Evolutionary conservation across 1,140 invertebrate genomes (phyloP).

Genomic region (Bacillus rossius): DNA sequence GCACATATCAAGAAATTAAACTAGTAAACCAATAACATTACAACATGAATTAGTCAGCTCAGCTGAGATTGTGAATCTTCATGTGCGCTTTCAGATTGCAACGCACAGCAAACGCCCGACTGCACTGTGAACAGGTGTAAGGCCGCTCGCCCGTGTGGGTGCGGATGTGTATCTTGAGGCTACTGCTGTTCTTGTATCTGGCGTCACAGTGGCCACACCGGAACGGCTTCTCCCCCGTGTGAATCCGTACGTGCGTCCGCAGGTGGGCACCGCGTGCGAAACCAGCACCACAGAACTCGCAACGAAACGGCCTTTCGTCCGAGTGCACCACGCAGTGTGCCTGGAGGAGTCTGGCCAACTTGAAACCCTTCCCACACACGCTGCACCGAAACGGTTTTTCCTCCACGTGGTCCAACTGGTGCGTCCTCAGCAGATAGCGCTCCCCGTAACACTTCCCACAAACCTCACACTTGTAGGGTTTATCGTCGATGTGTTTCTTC

Average conservation of each 20-base stretch:
- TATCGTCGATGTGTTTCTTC: neutral
- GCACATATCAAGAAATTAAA: too few relatives aligned
- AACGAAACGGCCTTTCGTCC: conserved; percentile 40
- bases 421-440: neutral
- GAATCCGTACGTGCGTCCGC: conserved; percentile 75
- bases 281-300: conserved; percentile 58
- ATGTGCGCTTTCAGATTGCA: conserved; percentile 19
- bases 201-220: conserved; percentile 58
- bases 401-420: neutral
- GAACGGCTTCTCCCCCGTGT: conserved; percentile 56
- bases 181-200: conserved; percentile 57
- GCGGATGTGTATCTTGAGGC: conserved; percentile 48
- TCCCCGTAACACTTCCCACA: neutral
- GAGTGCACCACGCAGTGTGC: neutral
- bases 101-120: conserved; percentile 16
- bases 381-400: conserved; percentile 2
- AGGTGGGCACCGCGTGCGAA: conserved; percentile 75
- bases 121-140: conserved; percentile 18
- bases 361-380: conserved; percentile 4
- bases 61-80: too few relatives aligned
- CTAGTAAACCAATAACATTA: too few relatives aligned
- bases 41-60: too few relatives aligned
- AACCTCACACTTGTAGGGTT: neutral
- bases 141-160: conserved; percentile 19
- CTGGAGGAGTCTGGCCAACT: neutral